Evolutionary conservation across 1,140 invertebrate genomes (phyloP).

Genomic region (Brachionus koreanus): DNA sequence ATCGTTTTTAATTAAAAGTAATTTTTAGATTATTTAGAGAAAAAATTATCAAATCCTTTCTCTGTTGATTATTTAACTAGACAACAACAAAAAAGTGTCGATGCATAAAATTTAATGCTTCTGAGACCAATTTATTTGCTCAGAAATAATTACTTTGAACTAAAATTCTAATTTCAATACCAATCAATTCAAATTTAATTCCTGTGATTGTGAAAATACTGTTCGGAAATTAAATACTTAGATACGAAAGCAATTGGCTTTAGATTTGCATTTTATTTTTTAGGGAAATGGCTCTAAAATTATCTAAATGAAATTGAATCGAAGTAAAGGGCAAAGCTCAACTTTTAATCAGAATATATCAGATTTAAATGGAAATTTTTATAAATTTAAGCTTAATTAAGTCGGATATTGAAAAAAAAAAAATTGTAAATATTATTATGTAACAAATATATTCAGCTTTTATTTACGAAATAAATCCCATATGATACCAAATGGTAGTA

Average conservation of each 20-base stretch:
- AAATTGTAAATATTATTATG: not conserved
- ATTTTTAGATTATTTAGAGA: not conserved
- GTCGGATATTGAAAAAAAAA: not conserved
- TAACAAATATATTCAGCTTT: not conserved
- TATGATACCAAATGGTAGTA: not conserved
- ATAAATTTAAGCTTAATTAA: not conserved
- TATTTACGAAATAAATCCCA: not conserved
- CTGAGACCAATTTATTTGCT: not conserved
- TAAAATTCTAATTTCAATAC: not conserved
- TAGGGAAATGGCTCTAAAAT: not conserved
- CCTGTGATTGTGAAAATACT: not conserved
- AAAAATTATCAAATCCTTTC: not conserved
- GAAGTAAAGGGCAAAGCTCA: not conserved
- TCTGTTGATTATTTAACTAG: not conserved
- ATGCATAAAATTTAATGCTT: not conserved
- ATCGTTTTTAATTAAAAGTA: not conserved
- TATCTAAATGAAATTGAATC: not conserved
- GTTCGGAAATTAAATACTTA: not conserved
- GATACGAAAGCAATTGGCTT: not conserved
- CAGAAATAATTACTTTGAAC: not conserved
- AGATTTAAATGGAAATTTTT: not conserved
- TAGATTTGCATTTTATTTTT: not conserved
- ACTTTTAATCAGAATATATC: too few species aligned
- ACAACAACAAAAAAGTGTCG: not conserved
- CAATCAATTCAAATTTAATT: not conserved